Conservation (phyloP, 2,113 vertebrate genomes). For the Xiphophorus maculatus region DNA sequence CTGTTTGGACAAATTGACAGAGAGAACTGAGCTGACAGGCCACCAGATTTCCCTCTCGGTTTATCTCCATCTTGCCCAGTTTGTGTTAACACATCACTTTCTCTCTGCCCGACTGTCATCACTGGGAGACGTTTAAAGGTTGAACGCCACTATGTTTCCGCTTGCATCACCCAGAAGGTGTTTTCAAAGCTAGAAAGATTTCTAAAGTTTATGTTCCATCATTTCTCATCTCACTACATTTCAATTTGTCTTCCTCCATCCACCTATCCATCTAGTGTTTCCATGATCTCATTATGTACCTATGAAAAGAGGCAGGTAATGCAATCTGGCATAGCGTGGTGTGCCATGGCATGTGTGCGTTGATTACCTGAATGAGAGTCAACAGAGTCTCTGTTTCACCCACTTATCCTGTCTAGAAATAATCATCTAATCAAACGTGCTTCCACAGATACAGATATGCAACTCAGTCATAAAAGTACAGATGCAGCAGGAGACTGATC, state of each 20-base stretch:
- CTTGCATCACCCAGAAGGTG: background rate
- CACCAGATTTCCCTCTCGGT: conserved; percentile 68
- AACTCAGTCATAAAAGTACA: background rate
- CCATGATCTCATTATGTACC: conserved; percentile 90
- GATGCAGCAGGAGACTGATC: background rate
- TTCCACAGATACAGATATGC: conserved; percentile 2
- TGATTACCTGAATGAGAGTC: conserved; percentile 88
- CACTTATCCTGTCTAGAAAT: conserved; percentile 86
- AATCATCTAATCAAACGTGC: conserved; percentile 85
- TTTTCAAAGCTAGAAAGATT: background rate
- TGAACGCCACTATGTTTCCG: background rate
- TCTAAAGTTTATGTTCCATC: background rate
- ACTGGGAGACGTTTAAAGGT: background rate
- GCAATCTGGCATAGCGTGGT: conserved; percentile 83
- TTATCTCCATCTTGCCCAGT: conserved; percentile 31
- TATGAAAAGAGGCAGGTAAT: conserved; percentile 92
- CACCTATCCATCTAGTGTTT: conserved; percentile 88
- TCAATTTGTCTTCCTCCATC: conserved; percentile 33
- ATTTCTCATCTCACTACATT: background rate
- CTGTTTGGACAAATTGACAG: conserved; percentile 85
- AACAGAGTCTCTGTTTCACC: conserved; percentile 87
- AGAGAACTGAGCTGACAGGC: conserved; percentile 89
- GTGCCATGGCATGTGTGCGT: conserved; percentile 67
- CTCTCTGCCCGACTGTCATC: background rate
- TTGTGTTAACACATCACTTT: conserved; percentile 16